phyloP scores from a whole-genome alignment of 2,797 vertebrate species.

The Eulemur coronatus region DNA sequence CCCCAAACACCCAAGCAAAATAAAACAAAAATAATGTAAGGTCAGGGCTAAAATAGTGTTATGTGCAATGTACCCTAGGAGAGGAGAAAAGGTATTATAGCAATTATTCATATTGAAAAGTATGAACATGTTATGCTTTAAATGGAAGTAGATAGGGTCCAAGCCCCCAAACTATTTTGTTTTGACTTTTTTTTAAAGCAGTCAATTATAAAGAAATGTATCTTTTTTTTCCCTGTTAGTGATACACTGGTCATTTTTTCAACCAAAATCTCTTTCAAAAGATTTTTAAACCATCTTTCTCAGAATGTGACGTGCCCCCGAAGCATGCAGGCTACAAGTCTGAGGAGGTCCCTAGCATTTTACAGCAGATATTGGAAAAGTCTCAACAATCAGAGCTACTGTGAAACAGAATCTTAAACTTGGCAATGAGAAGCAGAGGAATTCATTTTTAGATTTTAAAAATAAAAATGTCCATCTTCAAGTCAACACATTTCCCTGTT shows the following conservation, averaged over 20 bases:
- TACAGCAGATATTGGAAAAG: background rate
- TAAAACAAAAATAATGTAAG: fast-evolving
- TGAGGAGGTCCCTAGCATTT: background rate
- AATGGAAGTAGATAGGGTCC: background rate
- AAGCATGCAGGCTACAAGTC: background rate
- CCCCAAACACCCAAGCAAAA: background rate
- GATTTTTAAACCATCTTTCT: background rate
- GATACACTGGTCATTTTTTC: background rate
- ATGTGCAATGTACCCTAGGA: fast-evolving
- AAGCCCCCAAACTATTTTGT: background rate
- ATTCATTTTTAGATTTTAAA: constrained; percentile 74
- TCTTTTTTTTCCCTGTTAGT: background rate
- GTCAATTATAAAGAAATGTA: background rate
- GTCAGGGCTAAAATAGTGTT: background rate
- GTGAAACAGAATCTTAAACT: constrained; percentile 55
- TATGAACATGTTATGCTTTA: fast-evolving
- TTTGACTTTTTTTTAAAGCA: background rate
- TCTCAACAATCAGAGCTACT: constrained; percentile 25
- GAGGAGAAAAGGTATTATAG: background rate
- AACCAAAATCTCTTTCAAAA: background rate
- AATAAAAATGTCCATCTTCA: constrained; percentile 77
- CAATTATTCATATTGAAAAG: background rate
- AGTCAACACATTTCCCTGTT: constrained; percentile 64
- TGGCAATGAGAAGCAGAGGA: constrained; percentile 65
- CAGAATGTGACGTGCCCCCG: background rate